Evolutionary conservation across 2,113 vertebrate genomes (phyloP).

Genomic region (Chlorodrepanis virens): DNA sequence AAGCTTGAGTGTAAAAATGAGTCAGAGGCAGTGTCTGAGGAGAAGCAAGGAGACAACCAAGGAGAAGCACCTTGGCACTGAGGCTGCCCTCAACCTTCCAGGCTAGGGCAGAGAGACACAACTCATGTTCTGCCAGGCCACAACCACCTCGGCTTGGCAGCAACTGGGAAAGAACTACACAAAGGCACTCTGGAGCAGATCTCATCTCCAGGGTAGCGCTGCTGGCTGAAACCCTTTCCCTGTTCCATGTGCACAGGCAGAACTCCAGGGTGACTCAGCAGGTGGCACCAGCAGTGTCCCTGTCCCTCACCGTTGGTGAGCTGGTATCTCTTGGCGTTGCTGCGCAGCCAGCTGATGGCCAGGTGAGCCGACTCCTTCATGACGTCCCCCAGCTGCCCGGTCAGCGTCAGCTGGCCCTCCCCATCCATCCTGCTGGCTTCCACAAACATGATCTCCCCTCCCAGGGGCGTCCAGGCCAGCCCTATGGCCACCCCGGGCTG

Average conservation of each 20-base stretch:
- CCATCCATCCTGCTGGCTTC: conserved; percentile 96
- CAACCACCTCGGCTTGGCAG: background rate
- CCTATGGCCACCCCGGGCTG: conserved; percentile 94
- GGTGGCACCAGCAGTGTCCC: background rate
- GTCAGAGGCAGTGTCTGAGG: background rate
- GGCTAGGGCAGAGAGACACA: background rate
- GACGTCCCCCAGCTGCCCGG: conserved; percentile 91
- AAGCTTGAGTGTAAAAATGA: background rate
- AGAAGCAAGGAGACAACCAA: background rate
- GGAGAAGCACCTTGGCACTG: background rate
- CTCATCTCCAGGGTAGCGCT: background rate
- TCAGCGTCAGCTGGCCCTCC: conserved; percentile 92
- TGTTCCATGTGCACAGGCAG: fast-evolving
- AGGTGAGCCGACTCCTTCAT: conserved; percentile 98
- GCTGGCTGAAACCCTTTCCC: background rate
- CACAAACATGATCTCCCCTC: conserved; percentile 98
- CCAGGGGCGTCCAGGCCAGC: conserved; percentile 92
- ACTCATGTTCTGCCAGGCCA: background rate
- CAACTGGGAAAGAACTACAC: background rate
- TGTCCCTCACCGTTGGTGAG: conserved; percentile 79
- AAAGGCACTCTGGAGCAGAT: too few species aligned
- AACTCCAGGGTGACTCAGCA: background rate
- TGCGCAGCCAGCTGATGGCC: conserved; percentile 95
- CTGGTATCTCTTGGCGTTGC: conserved; percentile 88
- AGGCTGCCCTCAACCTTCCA: background rate